These are phyloP conservation scores for Mixornis gularis DNA, from an alignment of 2,113 vertebrate species.

Conservation along the genomic window DNA sequence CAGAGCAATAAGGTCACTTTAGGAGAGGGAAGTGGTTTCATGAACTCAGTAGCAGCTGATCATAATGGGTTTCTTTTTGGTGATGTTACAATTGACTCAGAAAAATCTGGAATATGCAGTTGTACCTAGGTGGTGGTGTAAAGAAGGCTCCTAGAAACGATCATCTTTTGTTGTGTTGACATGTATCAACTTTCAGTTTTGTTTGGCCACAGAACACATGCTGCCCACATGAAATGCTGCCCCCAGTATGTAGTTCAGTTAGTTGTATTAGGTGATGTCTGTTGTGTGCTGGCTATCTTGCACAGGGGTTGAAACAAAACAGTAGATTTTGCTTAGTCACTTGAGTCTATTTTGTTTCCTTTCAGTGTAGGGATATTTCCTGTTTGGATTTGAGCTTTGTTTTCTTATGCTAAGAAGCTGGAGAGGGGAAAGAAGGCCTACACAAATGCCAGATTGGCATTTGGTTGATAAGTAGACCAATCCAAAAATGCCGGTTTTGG, in stretches of 20 bases:
- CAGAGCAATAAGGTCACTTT: background rate
- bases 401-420: background rate
- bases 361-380: background rate
- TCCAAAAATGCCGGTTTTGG: background rate
- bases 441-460: background rate
- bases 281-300: background rate
- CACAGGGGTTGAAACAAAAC: background rate
- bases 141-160: background rate
- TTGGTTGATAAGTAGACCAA: background rate
- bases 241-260: background rate
- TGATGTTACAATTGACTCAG: background rate
- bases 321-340: background rate
- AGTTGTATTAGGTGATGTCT: background rate
- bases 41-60: background rate
- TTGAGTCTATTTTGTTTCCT: background rate
- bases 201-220: background rate
- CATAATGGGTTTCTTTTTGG: background rate
- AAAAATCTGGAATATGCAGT: background rate
- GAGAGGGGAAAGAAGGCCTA: background rate
- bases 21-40: background rate
- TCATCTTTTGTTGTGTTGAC: accelerated
- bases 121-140: background rate
- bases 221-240: background rate
- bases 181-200: background rate
- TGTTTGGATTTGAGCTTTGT: background rate